Conservation (phyloP, 2,888 invertebrate genomes). For the Caenorhabditis becei region DNA sequence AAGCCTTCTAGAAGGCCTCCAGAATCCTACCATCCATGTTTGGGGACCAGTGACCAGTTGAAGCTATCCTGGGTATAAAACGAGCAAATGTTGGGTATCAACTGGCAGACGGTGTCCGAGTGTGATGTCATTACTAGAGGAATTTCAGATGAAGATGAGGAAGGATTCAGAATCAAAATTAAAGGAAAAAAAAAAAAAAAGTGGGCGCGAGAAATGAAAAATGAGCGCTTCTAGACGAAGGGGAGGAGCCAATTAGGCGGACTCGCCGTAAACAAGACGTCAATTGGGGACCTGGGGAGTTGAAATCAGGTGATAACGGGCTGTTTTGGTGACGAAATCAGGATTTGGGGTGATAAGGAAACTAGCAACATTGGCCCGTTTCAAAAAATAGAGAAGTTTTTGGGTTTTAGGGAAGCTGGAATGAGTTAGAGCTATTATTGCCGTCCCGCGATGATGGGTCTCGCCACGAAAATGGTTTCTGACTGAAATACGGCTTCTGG, state of each 20-base stretch:
- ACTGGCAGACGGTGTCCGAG: slow-evolving; percentile 13
- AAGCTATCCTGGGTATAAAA: slow-evolving; percentile 15
- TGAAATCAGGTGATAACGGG: neutral
- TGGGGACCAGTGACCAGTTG: slow-evolving; percentile 13
- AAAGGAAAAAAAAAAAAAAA: neutral
- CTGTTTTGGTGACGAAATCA: too few relatives aligned
- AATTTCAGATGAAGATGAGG: too few relatives aligned
- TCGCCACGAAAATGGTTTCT: too few relatives aligned
- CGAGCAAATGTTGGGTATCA: slow-evolving; percentile 35
- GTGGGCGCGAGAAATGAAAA: slow-evolving; percentile 30
- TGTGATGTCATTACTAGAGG: too few relatives aligned
- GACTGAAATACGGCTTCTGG: too few relatives aligned
- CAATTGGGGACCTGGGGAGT: slow-evolving; percentile 29
- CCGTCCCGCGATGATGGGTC: too few relatives aligned
- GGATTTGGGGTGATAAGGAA: neutral
- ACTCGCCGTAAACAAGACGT: slow-evolving; percentile 30
- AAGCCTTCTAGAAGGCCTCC: too few relatives aligned
- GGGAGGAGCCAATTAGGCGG: slow-evolving; percentile 49
- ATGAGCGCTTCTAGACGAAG: slow-evolving; percentile 7
- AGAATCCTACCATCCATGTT: slow-evolving; percentile 19
- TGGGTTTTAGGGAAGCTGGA: too few relatives aligned
- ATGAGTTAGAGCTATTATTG: too few relatives aligned
- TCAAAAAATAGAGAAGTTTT: too few relatives aligned
- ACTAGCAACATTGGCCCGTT: too few relatives aligned
- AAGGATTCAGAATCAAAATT: neutral